Base-by-base conservation (phyloP, 2,113 vertebrate genomes). In the Pyrgilauda ruficollis region DNA sequence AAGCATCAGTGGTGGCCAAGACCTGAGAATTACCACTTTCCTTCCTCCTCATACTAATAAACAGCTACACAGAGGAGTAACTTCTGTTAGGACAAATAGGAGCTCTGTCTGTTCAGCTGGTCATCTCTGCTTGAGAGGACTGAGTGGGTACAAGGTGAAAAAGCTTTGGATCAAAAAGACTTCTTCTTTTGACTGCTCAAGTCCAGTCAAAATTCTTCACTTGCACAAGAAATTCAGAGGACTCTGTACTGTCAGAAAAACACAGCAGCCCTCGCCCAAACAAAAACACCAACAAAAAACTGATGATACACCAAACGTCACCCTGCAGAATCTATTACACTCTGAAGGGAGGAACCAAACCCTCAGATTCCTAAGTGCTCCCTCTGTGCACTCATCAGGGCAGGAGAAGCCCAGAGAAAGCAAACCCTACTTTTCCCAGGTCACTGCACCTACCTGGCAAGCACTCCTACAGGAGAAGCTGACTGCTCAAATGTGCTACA, bases 21-120 rank as follows among this genome's bases (percentile, higher is more conserved):
- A 74, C 22, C 53, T 70, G 62, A 92, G 63, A 90, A 92, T 90
- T 94, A 76, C 46, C 46, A 88, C 41, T 62, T 88, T 94, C 86
- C 67, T 90, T 82, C 37, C 59, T 49, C 26, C 27, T 87, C 31
- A 18, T 44, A 59, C 5, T 64, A 82, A 87, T 18, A 41, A 66
- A 58, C 67, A 89, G 70, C 35, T 75, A 59, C 80, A 89, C 23
- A 49, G 20, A n/a, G 28, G 30, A 72, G 19, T 37, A 46, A 67
- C 37, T 84, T 91, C 24, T 75, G 21, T 43, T 21, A 61, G 56
- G 69, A 62, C 58, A 84, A 79, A 46, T 0, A 66, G 15, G 28
- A 70, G 30, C 33, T 73, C 69, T 73, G 43, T 52, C 26, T 77
- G n/a, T 50, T 73, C 85, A 82, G 58, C 41, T 17, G 56, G 33